Evolutionary conservation across 2,113 vertebrate genomes (phyloP).

Genomic region (Electrona antarctica): DNA sequence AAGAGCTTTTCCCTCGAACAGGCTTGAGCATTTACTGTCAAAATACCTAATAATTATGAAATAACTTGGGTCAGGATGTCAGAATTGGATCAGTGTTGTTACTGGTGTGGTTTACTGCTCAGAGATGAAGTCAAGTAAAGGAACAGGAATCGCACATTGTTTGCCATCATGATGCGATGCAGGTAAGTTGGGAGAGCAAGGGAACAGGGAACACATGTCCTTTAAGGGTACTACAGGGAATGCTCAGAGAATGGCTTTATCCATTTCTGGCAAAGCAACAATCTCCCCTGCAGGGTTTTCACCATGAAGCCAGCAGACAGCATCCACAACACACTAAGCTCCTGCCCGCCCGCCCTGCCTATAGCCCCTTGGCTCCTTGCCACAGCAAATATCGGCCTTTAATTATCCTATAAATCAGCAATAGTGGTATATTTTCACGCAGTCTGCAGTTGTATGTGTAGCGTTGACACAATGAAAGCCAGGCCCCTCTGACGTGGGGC

Average conservation of each 20-base stretch:
- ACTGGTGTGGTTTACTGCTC: conserved; percentile 45
- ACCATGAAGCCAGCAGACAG: conserved; percentile 31
- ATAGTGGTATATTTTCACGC: conserved; percentile 61
- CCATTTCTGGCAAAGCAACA: background rate
- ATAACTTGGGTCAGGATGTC: conserved; percentile 48
- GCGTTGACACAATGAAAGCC: conserved; percentile 67
- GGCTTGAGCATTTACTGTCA: conserved; percentile 53
- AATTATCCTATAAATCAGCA: conserved; percentile 80
- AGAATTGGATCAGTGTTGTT: conserved; percentile 58
- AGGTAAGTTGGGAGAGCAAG: conserved; percentile 27
- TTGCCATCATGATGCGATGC: conserved; percentile 37
- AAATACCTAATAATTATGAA: conserved; percentile 50
- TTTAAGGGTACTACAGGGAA: conserved; percentile 15
- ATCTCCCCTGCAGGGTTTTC: conserved; percentile 26
- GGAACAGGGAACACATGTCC: conserved; percentile 4
- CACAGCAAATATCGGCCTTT: conserved; percentile 66
- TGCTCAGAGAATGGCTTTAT: background rate
- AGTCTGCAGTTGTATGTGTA: conserved; percentile 53
- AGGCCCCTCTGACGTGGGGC: conserved; percentile 53
- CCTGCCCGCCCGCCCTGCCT: conserved; percentile 47
- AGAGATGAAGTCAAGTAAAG: conserved; percentile 45
- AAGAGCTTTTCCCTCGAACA: conserved; percentile 44
- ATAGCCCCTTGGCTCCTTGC: conserved; percentile 64
- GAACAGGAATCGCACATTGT: conserved; percentile 22
- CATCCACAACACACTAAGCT: conserved; percentile 34